Evolutionary conservation across 1,140 invertebrate species (phyloP), one percentile per base, ranked within the genome.

Genomic region (Andrena cerasifolii): DNA sequence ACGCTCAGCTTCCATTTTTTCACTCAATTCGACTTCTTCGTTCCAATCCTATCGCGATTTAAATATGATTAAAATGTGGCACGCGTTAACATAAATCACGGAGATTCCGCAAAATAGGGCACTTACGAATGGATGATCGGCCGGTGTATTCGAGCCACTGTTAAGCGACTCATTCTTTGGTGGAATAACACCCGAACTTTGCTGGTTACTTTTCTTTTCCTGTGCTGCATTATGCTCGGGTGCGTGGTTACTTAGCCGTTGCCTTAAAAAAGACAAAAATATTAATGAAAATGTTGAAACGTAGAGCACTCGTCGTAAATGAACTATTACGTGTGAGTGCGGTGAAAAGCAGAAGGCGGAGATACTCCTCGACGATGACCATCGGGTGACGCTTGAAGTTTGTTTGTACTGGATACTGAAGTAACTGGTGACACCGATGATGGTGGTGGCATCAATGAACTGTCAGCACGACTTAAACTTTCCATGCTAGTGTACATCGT

Each of bases 11-110:
- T 93, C 91, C 36, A 93, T 75, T 76, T 89, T 89, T 66, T 93
- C 91, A 72, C 89, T 89, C 33, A 93, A 73, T 87, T 94, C 93
- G 67, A 94, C 93, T 87, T 94, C 94, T 86, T 94, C 93, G 74
- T 91, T 93, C 94, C 94, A 94, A 88, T 94, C 93, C 93, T 93
- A 85, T 59, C 43, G 6, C 18, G 45, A 71, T 49, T 61, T 33
- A 61, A 54, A 33, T 26, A 28, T 18, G 28, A 33, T 36, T 21
- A n/a, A n/a, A n/a, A n/a, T n/a, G n/a, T n/a, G n/a, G n/a, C 67
- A 45, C 36, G 14, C 40, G 36, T 21, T 21, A 14, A 0, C 0
- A 18, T 24, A 43, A 28, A 40, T 31, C 10, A 53, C 26, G 31
- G 36, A 31, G 14, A 21, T 3, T 21, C 33, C 21, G 51, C 5